Evolutionary conservation across 2,797 vertebrate genomes (phyloP).

Genomic region (Phaenicophaeus curvirostris): DNA sequence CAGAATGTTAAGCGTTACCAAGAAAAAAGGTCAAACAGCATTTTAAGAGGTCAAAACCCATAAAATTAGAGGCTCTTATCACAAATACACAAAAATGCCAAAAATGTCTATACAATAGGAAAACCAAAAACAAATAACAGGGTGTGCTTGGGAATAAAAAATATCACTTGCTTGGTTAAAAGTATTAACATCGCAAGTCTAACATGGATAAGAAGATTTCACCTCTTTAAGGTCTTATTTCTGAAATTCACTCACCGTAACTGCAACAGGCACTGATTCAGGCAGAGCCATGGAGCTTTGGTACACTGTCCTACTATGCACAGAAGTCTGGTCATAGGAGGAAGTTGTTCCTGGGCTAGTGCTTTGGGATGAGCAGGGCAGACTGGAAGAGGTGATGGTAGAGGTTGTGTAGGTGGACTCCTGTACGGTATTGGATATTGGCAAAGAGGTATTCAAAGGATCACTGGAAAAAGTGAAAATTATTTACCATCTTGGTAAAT

Average conservation of each 20-base stretch:
- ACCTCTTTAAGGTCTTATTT: background rate
- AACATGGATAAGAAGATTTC: background rate
- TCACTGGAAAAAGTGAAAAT: constrained; percentile 81
- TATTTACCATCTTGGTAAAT: background rate
- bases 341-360: constrained; percentile 81
- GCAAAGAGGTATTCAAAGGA: constrained; percentile 86
- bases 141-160: background rate
- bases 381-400: constrained; percentile 82
- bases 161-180: background rate
- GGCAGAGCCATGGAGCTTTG: constrained; percentile 82
- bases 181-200: background rate
- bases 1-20: background rate
- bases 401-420: constrained; percentile 87
- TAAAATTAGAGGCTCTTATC: background rate
- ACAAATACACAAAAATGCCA: background rate
- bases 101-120: background rate
- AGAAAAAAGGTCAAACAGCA: background rate
- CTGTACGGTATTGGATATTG: constrained; percentile 86
- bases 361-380: constrained; percentile 81
- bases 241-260: constrained; percentile 79
- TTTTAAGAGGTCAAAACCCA: background rate
- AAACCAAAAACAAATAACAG: background rate
- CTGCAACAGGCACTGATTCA: constrained; percentile 78
- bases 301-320: constrained; percentile 80
- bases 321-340: constrained; percentile 86